These are phyloP conservation scores for Astyanax mexicanus DNA, from an alignment of 2,797 vertebrate species.

Conservation along the genomic window DNA sequence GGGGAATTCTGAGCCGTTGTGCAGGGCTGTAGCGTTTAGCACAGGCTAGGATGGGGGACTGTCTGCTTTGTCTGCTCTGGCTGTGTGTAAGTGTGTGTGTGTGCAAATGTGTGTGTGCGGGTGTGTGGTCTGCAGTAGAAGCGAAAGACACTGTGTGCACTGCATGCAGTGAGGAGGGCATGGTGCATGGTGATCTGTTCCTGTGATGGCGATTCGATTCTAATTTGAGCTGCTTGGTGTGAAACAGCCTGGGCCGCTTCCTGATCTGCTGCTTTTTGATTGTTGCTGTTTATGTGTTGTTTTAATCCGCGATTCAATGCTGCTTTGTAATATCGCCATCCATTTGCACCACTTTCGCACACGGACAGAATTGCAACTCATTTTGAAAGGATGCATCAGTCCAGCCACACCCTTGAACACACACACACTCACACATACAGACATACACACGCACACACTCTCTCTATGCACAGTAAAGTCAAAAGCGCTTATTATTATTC, in stretches of 20 bases:
- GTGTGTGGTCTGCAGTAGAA: conserved; percentile 64
- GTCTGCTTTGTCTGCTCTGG: conserved; percentile 50
- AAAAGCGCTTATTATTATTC: conserved; percentile 39
- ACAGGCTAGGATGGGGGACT: conserved; percentile 39
- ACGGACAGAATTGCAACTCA: conserved; percentile 56
- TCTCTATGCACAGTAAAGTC: conserved; percentile 56
- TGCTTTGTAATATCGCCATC: background rate
- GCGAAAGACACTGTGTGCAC: conserved; percentile 29
- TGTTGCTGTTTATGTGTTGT: background rate
- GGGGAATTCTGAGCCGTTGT: conserved; percentile 57
- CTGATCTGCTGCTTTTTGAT: background rate
- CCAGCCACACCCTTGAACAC: conserved; percentile 73
- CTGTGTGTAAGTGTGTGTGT: conserved; percentile 61
- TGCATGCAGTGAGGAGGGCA: background rate
- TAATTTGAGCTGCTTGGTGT: conserved; percentile 15
- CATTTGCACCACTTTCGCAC: conserved; percentile 50
- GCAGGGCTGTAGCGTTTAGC: conserved; percentile 4
- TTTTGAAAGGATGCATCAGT: conserved; percentile 56
- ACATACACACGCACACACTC: too few relatives aligned
- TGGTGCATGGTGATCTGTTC: conserved; percentile 32
- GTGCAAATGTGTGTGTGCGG: conserved; percentile 51
- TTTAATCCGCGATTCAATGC: background rate
- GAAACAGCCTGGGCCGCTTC: background rate
- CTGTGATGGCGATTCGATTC: background rate
- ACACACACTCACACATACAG: too few relatives aligned